Base-by-base conservation (phyloP, 92 coral and sea anemone species). In the Desmophyllum pertusum region DNA sequence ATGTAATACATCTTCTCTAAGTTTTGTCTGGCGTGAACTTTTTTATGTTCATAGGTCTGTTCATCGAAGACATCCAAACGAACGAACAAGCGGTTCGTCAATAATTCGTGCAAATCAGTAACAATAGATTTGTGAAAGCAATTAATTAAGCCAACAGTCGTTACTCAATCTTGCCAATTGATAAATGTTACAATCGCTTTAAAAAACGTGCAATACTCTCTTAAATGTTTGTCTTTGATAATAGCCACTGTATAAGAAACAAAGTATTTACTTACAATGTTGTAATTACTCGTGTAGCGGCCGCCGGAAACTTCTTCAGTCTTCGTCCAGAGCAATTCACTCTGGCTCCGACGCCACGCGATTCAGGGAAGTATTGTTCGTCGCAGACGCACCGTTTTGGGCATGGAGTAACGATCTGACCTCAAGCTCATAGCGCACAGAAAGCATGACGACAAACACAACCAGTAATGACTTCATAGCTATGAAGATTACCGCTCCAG, bases 281-380 rank as follows among this genome's bases (percentile, higher is more conserved):
- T 13, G 92, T 87, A 38, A 92, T 91, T 18, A 63, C 55, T 3
- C 41, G 25, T 17, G 94, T 92, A 52, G 88, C 46, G 21, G 94
- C 92, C 77, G 55, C 79, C 11, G 94, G 94, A 40, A 91, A 91
- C 11, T 66, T 65, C 79, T 87, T 91, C 75, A 91, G 69, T 2
- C 65, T 77, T 38, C 85, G 81, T 21, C 81, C 84, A 5, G 92
- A 88, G 81, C 94, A 91, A 84, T 91, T 91, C 9, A 91, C 94
- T 15, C 55, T 76, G 21, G 87, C 84, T 43, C 94, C 92, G 10
- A 74, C 81, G 73, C 89, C 83, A 53, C 38, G 67, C 3, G 89
- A 78, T 40, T 80, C 84, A 6, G 59, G 25, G 59, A 75, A 79
- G 29, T 41, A 53, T 52, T 91, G 89, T 23, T 79, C 55, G 30